Evolutionary conservation across 2,113 vertebrate genomes (phyloP), one percentile per base, ranked within the genome.

Genomic region (Mesitornis unicolor): DNA sequence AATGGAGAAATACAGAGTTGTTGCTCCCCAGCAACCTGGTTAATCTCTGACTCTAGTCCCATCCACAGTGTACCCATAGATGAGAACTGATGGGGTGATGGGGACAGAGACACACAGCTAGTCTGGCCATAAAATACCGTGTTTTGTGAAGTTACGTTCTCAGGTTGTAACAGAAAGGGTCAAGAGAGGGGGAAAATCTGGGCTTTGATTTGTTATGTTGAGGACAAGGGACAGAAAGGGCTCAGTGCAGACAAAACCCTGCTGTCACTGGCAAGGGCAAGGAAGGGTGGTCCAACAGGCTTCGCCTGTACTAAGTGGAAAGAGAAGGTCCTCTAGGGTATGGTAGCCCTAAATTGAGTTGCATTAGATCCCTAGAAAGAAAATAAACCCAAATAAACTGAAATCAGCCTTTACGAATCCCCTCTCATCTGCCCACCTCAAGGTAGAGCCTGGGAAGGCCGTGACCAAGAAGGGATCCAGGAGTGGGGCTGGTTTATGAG

Each of bases 11-110:
- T 4, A 18, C 4, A 6, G 54, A 54, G 11, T 4, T 16, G 10
- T 29, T 73, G 4, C 31, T 93, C 20, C n/a, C 13, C 16, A 65
- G 29, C 26, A n/a, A n/a, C n/a, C n/a, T n/a, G n/a, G n/a, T n/a
- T n/a, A 10, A 54, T 43, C 50, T 78, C 89, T 47, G 74, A 33
- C 31, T 68, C 43, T 59, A 28, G 5, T 47, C n/a, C 35, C 38
- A 40, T 18, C 26, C 45, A 7, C 8, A 42, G 16, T 9, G 19
- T 54, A 71, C 4, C 6, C 15, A 8, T 19, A 45, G 36, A 33
- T 16, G 8, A 75, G 36, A 89, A n/a, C 21, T 31, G 19, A 13
- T n/a, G 28, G n/a, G 24, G 11, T 0, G 0, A 16, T 16, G 16
- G 9, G 7, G 19, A 4, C 35, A 56, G 48, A 56, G 24, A 53